Conservation (phyloP, 2,113 vertebrate species). For the Pelusios castaneus region DNA sequence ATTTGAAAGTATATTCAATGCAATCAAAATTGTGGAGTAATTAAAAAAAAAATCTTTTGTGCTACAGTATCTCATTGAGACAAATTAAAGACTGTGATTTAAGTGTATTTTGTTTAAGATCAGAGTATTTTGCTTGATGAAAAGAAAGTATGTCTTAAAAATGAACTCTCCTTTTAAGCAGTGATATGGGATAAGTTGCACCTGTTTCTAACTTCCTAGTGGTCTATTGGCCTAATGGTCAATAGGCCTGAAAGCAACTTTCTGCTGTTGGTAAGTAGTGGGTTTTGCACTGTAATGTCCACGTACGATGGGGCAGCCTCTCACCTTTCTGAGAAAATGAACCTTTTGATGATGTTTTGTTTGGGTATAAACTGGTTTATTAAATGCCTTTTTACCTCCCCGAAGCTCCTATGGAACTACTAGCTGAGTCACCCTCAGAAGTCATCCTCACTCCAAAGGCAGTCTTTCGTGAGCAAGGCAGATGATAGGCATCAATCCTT, state of each 20-base stretch:
- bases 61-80: not conserved
- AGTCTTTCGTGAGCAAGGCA: constrained; percentile 28
- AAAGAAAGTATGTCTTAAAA: not conserved
- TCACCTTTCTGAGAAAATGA: constrained; percentile 17
- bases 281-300: not conserved
- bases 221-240: not conserved
- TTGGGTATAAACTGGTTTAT: not conserved
- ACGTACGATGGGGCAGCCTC: not conserved
- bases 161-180: not conserved
- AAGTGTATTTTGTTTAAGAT: not conserved
- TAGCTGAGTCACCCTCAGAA: constrained; percentile 13
- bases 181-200: not conserved
- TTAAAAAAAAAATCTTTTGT: not conserved
- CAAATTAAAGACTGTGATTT: not conserved
- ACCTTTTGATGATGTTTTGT: not conserved
- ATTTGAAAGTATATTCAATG: not conserved
- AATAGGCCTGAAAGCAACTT: not conserved
- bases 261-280: not conserved
- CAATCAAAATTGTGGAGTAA: not conserved
- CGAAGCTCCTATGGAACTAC: not conserved
- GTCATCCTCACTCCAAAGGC: constrained; percentile 21
- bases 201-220: not conserved
- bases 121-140: not conserved
- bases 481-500: constrained; percentile 11
- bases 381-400: not conserved